Percentiles rank a stretch among this genome's conserved stretches.
These are phyloP conservation scores for Wiebesia pumilae DNA, from an alignment of 1,140 invertebrate genomes.

Conservation along the genomic window DNA sequence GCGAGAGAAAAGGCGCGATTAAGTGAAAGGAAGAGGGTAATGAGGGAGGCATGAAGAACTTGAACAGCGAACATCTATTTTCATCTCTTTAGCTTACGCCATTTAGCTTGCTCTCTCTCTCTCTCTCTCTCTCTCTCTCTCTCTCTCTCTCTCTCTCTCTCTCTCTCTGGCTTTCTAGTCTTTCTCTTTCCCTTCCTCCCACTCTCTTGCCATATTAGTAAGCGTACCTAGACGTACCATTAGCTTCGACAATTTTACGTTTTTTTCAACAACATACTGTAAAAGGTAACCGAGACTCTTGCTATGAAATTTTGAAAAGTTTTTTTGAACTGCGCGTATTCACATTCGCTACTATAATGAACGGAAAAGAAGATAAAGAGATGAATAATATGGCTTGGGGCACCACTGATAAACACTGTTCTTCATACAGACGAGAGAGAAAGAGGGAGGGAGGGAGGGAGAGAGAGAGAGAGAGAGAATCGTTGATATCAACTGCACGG, in stretches of 20 bases:
- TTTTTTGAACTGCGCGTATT: neutral
- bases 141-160: too few relatives aligned
- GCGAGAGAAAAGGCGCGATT: neutral
- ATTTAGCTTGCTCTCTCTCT: neutral
- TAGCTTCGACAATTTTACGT: slow-evolving; percentile 31
- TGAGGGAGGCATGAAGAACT: neutral
- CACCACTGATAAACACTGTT: neutral
- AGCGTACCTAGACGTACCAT: neutral
- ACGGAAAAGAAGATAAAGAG: neutral
- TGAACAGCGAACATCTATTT: neutral
- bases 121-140: too few relatives aligned
- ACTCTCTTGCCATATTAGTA: neutral
- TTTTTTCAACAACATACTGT: slow-evolving; percentile 14
- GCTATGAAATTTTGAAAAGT: neutral
- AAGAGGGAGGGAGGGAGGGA: neutral
- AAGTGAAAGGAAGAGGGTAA: too few relatives aligned
- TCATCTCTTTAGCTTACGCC: too few relatives aligned
- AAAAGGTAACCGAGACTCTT: neutral
- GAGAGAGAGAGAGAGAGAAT: neutral
- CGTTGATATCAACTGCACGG: neutral
- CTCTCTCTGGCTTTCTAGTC: neutral
- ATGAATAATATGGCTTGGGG: neutral
- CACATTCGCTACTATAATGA: neutral
- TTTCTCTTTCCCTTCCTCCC: neutral
- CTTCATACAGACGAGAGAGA: neutral